Evolutionary conservation across 2,797 vertebrate species (phyloP).

Genomic region (Mareca strepera): DNA sequence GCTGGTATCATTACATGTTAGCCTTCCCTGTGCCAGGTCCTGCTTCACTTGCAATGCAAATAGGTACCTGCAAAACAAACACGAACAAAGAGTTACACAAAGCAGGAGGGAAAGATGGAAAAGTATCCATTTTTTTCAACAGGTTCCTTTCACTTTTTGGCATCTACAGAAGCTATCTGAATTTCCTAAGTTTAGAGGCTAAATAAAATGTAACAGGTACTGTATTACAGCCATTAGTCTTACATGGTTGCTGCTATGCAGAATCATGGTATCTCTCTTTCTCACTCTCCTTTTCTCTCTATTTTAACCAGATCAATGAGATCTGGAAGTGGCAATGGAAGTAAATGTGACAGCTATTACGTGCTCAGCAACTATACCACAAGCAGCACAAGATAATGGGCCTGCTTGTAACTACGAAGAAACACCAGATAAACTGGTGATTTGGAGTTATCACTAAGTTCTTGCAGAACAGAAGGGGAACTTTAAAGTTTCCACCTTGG

Average conservation of each 20-base stretch:
- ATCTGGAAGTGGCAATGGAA: not conserved
- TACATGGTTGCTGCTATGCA: not conserved
- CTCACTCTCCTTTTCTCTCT: not conserved
- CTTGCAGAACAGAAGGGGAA: not conserved
- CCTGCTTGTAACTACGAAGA: not conserved
- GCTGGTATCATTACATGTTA: conserved; percentile 93
- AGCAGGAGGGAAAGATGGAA: not conserved
- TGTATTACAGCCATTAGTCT: not conserved
- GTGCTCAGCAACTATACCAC: not conserved
- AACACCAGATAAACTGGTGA: not conserved
- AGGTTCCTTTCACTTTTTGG: not conserved
- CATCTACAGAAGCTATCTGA: not conserved
- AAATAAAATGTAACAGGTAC: not conserved
- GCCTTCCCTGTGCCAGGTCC: conserved; percentile 89
- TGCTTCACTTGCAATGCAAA: conserved; percentile 98
- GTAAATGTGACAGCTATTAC: not conserved
- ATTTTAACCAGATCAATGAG: not conserved
- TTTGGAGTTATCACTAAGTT: not conserved
- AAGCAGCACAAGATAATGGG: not conserved
- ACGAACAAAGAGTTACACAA: not conserved
- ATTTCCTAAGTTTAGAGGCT: not conserved
- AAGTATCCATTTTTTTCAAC: not conserved
- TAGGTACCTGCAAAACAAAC: conserved; percentile 88
- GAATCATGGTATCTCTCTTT: not conserved
- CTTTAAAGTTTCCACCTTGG: not conserved